These are phyloP conservation scores for Semibalanus balanoides DNA, from an alignment of 1,140 invertebrate species.

Conservation along the genomic window DNA sequence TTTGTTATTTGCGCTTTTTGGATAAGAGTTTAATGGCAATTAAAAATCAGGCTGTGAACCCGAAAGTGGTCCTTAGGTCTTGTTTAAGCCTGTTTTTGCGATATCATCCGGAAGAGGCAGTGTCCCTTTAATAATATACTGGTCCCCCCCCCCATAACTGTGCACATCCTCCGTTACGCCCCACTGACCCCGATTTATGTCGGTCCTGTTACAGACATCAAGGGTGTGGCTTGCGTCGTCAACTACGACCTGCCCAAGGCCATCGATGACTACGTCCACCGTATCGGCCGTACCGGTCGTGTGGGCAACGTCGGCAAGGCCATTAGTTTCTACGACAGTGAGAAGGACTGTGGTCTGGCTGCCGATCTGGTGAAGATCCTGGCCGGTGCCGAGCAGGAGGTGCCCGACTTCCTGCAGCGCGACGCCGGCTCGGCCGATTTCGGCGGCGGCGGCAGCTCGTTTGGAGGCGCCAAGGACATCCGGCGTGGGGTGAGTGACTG, in stretches of 20 bases:
- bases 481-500: background rate
- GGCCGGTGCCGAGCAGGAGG: conserved; percentile 31
- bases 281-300: conserved; percentile 84
- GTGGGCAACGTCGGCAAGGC: conserved; percentile 80
- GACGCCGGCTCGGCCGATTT: conserved; percentile 17
- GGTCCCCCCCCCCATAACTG: too few species aligned
- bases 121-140: too few species aligned
- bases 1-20: too few species aligned
- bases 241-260: conserved; percentile 78
- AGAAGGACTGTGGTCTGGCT: conserved; percentile 43
- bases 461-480: background rate
- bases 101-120: too few species aligned
- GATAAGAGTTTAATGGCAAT: too few species aligned
- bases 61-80: too few species aligned
- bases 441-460: conserved; percentile 13
- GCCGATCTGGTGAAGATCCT: conserved; percentile 54
- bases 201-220: background rate
- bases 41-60: too few species aligned
- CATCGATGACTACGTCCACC: conserved; percentile 86
- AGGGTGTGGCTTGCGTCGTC: conserved; percentile 67
- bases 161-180: too few species aligned
- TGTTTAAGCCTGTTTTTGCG: too few species aligned
- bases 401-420: conserved; percentile 31
- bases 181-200: too few species aligned
- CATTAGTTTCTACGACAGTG: conserved; percentile 63